Percentiles rank a stretch among this genome's conserved stretches.
Conservation (phyloP, 2,888 invertebrate genomes). For the Noctua fimbriata region DNA sequence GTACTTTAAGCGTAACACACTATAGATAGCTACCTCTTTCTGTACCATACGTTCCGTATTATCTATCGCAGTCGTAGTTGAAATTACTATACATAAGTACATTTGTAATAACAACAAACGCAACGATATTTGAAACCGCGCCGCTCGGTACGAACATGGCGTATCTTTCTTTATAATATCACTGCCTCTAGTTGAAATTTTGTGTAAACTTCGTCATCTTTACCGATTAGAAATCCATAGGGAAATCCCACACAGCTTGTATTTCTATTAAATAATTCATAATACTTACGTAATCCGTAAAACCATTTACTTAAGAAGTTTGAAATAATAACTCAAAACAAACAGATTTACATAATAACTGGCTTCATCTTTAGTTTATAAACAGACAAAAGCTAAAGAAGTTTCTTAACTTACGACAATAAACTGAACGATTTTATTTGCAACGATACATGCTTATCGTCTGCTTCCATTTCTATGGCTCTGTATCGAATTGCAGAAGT, state of each 20-base stretch:
- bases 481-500: conserved; percentile 12
- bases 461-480: conserved; percentile 27
- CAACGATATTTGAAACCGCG: too few species aligned
- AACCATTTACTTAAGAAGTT: background rate
- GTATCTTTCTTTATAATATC: too few species aligned
- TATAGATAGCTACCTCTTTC: too few species aligned
- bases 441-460: conserved; percentile 22
- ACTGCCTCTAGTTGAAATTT: background rate
- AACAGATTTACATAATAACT: conserved; percentile 6
- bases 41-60: too few species aligned
- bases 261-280: background rate
- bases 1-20: too few species aligned
- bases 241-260: background rate
- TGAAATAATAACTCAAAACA: background rate
- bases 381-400: conserved; percentile 17
- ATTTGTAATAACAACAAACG: too few species aligned
- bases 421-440: conserved; percentile 48
- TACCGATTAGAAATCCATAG: background rate
- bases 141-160: too few species aligned
- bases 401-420: conserved; percentile 35
- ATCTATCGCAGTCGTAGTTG: too few species aligned
- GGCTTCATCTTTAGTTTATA: background rate
- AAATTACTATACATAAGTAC: too few species aligned
- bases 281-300: background rate
- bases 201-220: background rate